Base-by-base conservation (phyloP, 2,113 vertebrate genomes). In the Phylloscopus trochiloides region DNA sequence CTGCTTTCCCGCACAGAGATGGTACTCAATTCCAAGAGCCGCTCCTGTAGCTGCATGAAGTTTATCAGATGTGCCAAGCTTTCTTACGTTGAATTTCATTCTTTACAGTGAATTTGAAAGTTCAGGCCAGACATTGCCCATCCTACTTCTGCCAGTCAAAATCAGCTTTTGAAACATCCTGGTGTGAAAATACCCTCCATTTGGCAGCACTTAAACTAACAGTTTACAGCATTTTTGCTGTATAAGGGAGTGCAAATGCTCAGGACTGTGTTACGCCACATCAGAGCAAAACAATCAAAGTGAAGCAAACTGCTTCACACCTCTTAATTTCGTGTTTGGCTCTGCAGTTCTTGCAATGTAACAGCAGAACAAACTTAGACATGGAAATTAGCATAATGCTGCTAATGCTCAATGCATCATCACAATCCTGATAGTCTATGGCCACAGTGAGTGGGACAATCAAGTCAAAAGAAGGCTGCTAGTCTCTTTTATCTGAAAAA, bases 61-160 rank as follows among this genome's bases (percentile, higher is more conserved):
- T 88, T 83, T 80, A 91, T 82, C 81, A 88, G 74, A 90, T n/a
- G 34, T 93, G 85, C 59, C 81, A 94, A 85, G 42, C 47, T 91
- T 72, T 61, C 29, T 45, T 61, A 88, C 12, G 18, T 14, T 65
- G 20, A 70, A 79, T 92, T 82, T 90, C 17, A 42, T 59, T 66
- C 62, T 67, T 83, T 62, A 76, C 29, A 47, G 7, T 5, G 29
- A 82, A 28, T 62, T 74, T 67, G 38, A 31, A 94, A 92, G 59
- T 74, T 83, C 2, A 8, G 36, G 19, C 48, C 43, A 92, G 86
- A 59, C 16, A 24, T 61, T 4, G 0, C 59, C 42, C 40, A 48
- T 86, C 57, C 67, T n/a, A 83, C 14, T 77, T 80, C 48, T 57
- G 48, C 52, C 89, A 75, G 36, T 75, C 86, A 80, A 73, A 85